These are phyloP conservation scores for Ommatoiulus sabulosus DNA, from an alignment of 2,888 invertebrate genomes.

Conservation along the genomic window DNA sequence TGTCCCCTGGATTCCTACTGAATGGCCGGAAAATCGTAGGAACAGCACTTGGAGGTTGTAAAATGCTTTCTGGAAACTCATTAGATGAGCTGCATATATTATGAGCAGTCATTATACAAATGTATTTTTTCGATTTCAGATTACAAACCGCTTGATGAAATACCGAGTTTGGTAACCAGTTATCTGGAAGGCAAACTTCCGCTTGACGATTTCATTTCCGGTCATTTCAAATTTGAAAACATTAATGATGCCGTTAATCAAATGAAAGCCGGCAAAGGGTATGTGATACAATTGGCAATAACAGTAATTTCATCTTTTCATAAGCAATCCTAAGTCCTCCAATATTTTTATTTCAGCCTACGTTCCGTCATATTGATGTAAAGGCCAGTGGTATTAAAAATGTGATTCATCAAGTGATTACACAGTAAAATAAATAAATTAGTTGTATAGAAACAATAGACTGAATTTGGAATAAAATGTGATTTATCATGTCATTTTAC, in stretches of 20 bases:
- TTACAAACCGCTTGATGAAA: conserved; percentile 50
- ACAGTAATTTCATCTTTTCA: too few relatives aligned
- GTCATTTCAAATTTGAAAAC: conserved; percentile 40
- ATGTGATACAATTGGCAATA: not conserved
- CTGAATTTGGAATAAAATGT: too few relatives aligned
- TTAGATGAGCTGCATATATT: not conserved
- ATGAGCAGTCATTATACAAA: not conserved
- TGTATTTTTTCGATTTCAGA: not conserved
- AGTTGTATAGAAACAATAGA: too few relatives aligned
- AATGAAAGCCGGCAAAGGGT: conserved; percentile 54
- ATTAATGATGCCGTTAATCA: conserved; percentile 53
- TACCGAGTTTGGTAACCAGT: conserved; percentile 28
- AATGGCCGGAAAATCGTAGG: conserved; percentile 41
- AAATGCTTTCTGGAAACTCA: not conserved
- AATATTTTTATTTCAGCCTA: not conserved
- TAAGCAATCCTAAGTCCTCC: too few relatives aligned
- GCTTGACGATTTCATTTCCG: conserved; percentile 47
- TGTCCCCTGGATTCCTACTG: conserved; percentile 9
- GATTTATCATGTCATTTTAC: too few relatives aligned
- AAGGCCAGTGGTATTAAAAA: not conserved
- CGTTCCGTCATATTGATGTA: conserved; percentile 35
- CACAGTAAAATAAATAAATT: too few relatives aligned
- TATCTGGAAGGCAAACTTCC: conserved; percentile 53
- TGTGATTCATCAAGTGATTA: too few relatives aligned
- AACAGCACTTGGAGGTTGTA: conserved; percentile 25